These are phyloP conservation scores for Theocolax elegans DNA, from an alignment of 1,140 invertebrate genomes.

Conservation along the genomic window DNA sequence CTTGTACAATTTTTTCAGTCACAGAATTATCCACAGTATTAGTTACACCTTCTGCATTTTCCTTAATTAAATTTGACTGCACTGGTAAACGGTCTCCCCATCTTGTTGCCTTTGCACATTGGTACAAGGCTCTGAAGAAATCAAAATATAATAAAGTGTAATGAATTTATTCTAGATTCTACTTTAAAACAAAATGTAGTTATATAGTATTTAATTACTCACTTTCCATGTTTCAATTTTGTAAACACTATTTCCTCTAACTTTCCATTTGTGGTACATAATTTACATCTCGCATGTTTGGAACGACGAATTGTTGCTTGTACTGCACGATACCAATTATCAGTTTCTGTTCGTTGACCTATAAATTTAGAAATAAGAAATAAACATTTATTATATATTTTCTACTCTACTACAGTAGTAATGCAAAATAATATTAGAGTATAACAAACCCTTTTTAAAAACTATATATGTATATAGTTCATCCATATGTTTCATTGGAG, in stretches of 20 bases:
- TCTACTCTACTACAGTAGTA: no score
- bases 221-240: conserved; percentile 79
- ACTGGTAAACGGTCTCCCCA: conserved; percentile 82
- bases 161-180: conserved; percentile 3
- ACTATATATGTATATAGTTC: conserved; percentile 82
- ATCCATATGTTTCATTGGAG: conserved; percentile 57
- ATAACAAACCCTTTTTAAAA: conserved; percentile 78
- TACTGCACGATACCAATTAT: conserved; percentile 84
- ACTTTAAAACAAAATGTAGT: conserved; percentile 31
- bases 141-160: neutral
- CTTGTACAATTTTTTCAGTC: neutral
- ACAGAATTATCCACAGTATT: neutral
- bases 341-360: conserved; percentile 63
- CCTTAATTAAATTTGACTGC: no score
- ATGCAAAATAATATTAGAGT: conserved; percentile 19
- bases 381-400: no score
- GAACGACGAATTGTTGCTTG: conserved; percentile 73
- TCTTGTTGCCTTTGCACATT: conserved; percentile 74
- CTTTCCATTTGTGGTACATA: conserved; percentile 81
- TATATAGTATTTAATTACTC: conserved; percentile 44
- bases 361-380: conserved; percentile 37
- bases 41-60: neutral
- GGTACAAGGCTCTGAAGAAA: conserved; percentile 70
- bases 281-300: conserved; percentile 79
- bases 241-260: conserved; percentile 84